A percentile compares a stretch with the other conserved stretches of the same genome.
These are phyloP conservation scores for Glaucidium brasilianum DNA, from an alignment of 2,113 vertebrate genomes.

Conservation along the genomic window DNA sequence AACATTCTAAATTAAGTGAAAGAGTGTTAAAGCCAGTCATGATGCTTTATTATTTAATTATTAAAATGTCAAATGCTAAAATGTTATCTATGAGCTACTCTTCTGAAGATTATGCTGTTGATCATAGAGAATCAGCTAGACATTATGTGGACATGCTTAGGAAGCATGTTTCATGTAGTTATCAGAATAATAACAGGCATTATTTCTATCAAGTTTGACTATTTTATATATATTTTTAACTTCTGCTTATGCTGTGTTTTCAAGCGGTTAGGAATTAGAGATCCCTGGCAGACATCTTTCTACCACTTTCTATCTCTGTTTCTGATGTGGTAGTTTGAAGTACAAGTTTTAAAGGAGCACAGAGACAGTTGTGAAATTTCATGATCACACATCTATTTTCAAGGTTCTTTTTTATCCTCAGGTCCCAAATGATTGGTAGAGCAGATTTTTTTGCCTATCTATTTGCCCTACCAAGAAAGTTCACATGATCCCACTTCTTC, in stretches of 20 bases:
- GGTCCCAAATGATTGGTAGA: neutral
- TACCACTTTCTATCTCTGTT: neutral
- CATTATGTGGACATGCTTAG: too few species aligned
- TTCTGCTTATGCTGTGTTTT: neutral
- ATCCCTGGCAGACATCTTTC: neutral
- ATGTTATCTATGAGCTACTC: neutral
- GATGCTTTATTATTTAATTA: neutral
- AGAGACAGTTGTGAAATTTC: neutral
- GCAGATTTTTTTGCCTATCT: neutral
- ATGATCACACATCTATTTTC: neutral
- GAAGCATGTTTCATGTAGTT: neutral
- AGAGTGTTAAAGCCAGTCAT: neutral
- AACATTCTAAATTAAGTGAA: neutral
- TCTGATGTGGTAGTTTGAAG: neutral
- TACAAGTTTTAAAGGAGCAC: neutral
- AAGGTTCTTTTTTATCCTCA: neutral
- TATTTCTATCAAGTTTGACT: neutral
- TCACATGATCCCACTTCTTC: neutral
- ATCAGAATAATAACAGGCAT: neutral
- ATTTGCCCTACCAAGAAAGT: neutral
- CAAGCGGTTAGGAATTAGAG: neutral
- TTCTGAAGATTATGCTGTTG: neutral
- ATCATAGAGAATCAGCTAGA: neutral
- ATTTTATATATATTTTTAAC: neutral
- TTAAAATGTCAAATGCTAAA: neutral